Conservation (phyloP, 2,113 vertebrate genomes). For the Hiodon tergisus region DNA sequence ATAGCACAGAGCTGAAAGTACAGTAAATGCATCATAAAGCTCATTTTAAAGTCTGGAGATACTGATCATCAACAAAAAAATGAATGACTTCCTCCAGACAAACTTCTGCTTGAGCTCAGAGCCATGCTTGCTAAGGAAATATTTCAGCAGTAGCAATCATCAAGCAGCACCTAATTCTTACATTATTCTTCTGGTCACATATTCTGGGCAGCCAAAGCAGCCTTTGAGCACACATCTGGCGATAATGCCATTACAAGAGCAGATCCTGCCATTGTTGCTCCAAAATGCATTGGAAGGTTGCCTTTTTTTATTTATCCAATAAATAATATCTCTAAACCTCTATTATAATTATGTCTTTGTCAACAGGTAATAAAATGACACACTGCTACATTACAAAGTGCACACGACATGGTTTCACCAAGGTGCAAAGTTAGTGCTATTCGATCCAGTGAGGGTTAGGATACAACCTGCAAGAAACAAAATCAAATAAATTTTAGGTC, state of each 20-base stretch:
- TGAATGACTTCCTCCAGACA: background rate
- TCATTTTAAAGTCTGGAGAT: background rate
- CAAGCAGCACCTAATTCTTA: slow-evolving; percentile 18
- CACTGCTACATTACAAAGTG: slow-evolving; percentile 56
- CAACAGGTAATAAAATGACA: slow-evolving; percentile 35
- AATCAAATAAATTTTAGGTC: background rate
- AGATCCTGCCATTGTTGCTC: slow-evolving; percentile 37
- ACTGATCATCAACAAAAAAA: background rate
- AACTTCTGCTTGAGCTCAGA: background rate
- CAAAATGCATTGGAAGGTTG: slow-evolving; percentile 33
- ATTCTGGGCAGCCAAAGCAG: background rate
- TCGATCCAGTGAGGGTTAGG: slow-evolving; percentile 37
- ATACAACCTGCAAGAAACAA: slow-evolving; percentile 33
- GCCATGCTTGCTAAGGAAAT: slow-evolving; percentile 15
- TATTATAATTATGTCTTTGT: slow-evolving; percentile 31
- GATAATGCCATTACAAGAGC: slow-evolving; percentile 29
- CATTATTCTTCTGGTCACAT: background rate
- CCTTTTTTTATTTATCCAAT: slow-evolving; percentile 34
- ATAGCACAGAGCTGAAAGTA: slow-evolving; percentile 11
- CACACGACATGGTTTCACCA: slow-evolving; percentile 39
- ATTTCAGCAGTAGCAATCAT: slow-evolving; percentile 20
- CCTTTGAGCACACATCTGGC: slow-evolving; percentile 14
- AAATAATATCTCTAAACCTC: slow-evolving; percentile 29
- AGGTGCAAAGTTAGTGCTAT: slow-evolving; percentile 46
- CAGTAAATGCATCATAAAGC: slow-evolving; percentile 6